These are phyloP conservation scores for Buphagus erythrorhynchus DNA, from an alignment of 2,797 vertebrate species.

Conservation along the genomic window DNA sequence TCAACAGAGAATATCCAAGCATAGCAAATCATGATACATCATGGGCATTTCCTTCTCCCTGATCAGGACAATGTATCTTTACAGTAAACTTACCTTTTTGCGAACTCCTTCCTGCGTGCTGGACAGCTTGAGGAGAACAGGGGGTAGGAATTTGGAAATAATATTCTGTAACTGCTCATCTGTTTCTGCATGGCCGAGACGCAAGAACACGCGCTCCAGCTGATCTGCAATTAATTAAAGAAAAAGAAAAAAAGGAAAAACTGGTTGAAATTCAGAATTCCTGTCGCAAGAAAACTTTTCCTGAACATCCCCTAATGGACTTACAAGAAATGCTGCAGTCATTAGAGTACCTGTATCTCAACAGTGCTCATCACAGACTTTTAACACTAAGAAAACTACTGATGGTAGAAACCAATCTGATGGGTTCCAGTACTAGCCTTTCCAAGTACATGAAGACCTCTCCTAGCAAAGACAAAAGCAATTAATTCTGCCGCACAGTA, in stretches of 20 bases:
- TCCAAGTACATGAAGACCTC: neutral
- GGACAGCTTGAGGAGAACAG: slow-evolving; percentile 96
- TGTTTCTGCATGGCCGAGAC: slow-evolving; percentile 97
- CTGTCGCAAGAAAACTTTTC: neutral
- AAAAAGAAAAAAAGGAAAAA: neutral
- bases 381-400: neutral
- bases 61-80: neutral
- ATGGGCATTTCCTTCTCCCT: neutral
- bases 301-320: neutral
- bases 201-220: slow-evolving; percentile 96
- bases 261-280: slow-evolving; percentile 12
- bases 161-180: slow-evolving; percentile 97
- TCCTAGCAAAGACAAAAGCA: neutral
- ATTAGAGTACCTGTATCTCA: neutral
- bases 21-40: neutral
- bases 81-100: slow-evolving; percentile 87
- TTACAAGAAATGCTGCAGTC: neutral
- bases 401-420: neutral
- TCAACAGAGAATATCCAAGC: neutral
- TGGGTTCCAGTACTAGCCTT: neutral
- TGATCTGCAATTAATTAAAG: slow-evolving; percentile 85
- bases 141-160: slow-evolving; percentile 97
- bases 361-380: neutral
- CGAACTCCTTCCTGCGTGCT: slow-evolving; percentile 97
- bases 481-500: neutral